These are phyloP conservation scores for Pseudorasbora parva DNA, from an alignment of 2,113 vertebrate genomes.

Conservation along the genomic window DNA sequence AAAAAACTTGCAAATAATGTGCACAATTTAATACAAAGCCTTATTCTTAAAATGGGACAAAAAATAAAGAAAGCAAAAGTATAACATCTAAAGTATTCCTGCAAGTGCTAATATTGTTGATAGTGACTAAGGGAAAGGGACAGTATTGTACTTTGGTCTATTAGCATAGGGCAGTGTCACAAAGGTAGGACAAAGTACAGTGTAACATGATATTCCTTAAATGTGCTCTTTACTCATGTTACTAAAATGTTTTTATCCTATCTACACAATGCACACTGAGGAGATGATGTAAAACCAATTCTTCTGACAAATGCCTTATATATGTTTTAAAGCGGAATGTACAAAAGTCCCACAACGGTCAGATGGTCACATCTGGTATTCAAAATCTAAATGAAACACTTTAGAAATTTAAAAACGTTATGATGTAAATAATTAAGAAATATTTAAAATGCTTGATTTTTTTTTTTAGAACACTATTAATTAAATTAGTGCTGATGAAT, in stretches of 20 bases:
- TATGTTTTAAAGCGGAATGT: too few species aligned
- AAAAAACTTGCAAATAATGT: not conserved
- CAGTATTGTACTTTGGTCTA: constrained; percentile 48
- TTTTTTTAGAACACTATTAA: not conserved
- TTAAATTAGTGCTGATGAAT: too few species aligned
- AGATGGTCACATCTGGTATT: too few species aligned
- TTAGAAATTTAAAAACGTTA: not conserved
- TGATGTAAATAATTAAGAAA: not conserved
- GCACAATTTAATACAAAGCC: not conserved
- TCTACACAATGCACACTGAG: too few species aligned
- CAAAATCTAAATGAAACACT: not conserved
- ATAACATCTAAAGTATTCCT: not conserved
- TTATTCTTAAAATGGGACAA: too few species aligned
- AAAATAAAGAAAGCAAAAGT: not conserved
- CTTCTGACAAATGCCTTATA: too few species aligned
- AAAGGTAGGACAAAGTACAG: not conserved
- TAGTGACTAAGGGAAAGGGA: constrained; percentile 27
- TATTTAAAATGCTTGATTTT: not conserved
- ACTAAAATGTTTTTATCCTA: too few species aligned
- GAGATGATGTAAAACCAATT: too few species aligned
- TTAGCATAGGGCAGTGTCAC: not conserved
- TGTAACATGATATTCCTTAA: not conserved
- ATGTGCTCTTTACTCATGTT: not conserved
- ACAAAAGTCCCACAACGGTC: too few species aligned
- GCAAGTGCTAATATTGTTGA: not conserved